phyloP scores from a whole-genome alignment of 2,113 vertebrate genomes.

The Etheostoma cragini region DNA sequence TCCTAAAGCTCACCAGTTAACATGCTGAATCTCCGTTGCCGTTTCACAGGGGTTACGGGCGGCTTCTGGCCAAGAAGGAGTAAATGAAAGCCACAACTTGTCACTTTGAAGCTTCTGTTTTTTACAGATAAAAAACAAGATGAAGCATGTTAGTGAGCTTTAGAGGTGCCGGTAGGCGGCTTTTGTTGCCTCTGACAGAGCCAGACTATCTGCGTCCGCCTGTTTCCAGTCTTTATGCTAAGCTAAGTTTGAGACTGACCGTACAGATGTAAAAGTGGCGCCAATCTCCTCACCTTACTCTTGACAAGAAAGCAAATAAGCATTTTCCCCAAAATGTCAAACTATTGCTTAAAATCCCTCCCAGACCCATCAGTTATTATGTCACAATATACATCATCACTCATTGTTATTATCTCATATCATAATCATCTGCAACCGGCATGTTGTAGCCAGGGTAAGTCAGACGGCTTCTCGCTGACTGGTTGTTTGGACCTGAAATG shows the following conservation, averaged over 20 bases:
- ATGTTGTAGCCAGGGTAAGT: slow-evolving; percentile 7
- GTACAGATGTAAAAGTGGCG: neutral
- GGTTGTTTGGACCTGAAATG: slow-evolving; percentile 22
- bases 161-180: neutral
- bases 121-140: neutral
- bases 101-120: neutral
- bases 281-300: neutral
- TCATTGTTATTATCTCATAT: slow-evolving; percentile 41
- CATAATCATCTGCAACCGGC: neutral
- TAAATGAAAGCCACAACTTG: neutral
- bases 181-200: neutral
- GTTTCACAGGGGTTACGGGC: neutral
- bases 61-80: neutral
- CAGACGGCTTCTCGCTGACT: neutral
- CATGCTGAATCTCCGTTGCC: neutral
- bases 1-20: neutral
- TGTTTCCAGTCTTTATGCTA: slow-evolving; percentile 1
- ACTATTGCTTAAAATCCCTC: slow-evolving; percentile 22
- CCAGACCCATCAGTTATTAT: slow-evolving; percentile 9
- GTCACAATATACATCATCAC: neutral
- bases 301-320: neutral
- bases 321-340: slow-evolving; percentile 6
- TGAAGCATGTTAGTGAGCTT: neutral
- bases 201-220: neutral
- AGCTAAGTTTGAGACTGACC: neutral